Evolutionary conservation across 2,797 vertebrate genomes (phyloP).

Genomic region (Astyanax mexicanus): DNA sequence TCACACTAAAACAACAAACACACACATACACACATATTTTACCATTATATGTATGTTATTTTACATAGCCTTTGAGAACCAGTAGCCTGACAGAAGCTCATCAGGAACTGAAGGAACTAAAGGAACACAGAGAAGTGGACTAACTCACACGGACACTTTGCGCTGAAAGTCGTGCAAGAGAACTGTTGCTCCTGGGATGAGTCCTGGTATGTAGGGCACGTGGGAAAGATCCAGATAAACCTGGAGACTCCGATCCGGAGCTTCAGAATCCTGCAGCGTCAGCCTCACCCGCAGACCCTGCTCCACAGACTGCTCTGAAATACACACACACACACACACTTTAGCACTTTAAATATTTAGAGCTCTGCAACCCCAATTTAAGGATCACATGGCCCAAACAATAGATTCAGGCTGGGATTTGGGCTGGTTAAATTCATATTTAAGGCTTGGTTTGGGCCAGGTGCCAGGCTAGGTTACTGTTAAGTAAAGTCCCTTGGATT

Average conservation of each 20-base stretch:
- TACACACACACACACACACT: constrained; percentile 18
- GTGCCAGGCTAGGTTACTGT: too few relatives aligned
- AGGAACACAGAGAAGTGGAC: neutral
- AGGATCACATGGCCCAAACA: too few relatives aligned
- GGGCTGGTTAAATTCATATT: too few relatives aligned
- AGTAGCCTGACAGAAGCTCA: too few relatives aligned
- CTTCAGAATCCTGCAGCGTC: constrained; percentile 47
- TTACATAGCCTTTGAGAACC: too few relatives aligned
- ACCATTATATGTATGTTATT: too few relatives aligned
- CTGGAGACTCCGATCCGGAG: constrained; percentile 36
- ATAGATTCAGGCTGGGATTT: too few relatives aligned
- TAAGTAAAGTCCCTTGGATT: too few relatives aligned
- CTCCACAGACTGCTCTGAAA: constrained; percentile 41
- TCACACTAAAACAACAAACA: constrained; percentile 55
- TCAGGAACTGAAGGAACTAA: neutral
- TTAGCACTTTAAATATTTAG: too few relatives aligned
- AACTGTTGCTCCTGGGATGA: constrained; percentile 54
- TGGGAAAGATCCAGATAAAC: constrained; percentile 60
- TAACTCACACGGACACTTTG: constrained; percentile 54
- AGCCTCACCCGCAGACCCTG: constrained; percentile 51
- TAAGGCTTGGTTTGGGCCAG: too few relatives aligned
- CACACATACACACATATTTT: constrained; percentile 38
- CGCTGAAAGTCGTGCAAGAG: constrained; percentile 53
- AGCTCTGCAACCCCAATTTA: too few relatives aligned
- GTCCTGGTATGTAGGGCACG: constrained; percentile 54